Base-by-base conservation (phyloP, 2,113 vertebrate species). In the Hippoglossus stenolepis region DNA sequence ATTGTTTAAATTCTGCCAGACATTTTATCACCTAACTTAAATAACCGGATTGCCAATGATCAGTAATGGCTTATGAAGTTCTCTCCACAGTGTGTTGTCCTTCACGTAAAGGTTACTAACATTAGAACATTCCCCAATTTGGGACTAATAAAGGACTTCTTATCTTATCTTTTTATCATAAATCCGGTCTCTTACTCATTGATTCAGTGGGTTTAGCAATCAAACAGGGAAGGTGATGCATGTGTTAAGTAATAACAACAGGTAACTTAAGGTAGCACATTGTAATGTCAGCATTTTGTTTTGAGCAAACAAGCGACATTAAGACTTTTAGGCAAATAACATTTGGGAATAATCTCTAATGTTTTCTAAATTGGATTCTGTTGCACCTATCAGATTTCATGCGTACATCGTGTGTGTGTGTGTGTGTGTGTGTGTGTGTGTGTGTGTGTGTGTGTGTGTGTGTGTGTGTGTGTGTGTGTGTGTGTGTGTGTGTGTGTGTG, bases 141-240 rank as follows among this genome's bases (percentile, higher is more conserved):
- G 31, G 31, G 31, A 31, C 31, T 31, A 31, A 31, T 7, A 31
- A 31, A 31, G 31, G 6, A 5, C 31, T 31, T 31, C 31, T 31
- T 31, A 31, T 31, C 31, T 31, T 31, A 31, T 31, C 31, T 31
- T 31, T 31, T 31, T 31, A 31, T 58, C 38, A 56, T 43, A 21
- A 75, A 65, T 15, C 11, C 59, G 20, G n/a, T 70, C 59, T 59
- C 38, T 63, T 65, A 63, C 65, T 78, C 21, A 75, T 57, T 70
- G 60, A 26, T 28, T 75, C 38, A 17, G 43, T 9, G 21, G 53
- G 45, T 61, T 84, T 86, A 84, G 84, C 79, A 23, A 69, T 79
- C 60, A 81, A 8, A 81, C 77, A 17, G 31, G 31, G 31, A 7
- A 51, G 21, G 12, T 11, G 40, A 31, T 31, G 31, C 6, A 31